Percentiles rank a stretch among this genome's conserved stretches.
Evolutionary conservation across 2,113 vertebrate species (phyloP).

Genomic region (Pseudorhombus dupliciocellatus): DNA sequence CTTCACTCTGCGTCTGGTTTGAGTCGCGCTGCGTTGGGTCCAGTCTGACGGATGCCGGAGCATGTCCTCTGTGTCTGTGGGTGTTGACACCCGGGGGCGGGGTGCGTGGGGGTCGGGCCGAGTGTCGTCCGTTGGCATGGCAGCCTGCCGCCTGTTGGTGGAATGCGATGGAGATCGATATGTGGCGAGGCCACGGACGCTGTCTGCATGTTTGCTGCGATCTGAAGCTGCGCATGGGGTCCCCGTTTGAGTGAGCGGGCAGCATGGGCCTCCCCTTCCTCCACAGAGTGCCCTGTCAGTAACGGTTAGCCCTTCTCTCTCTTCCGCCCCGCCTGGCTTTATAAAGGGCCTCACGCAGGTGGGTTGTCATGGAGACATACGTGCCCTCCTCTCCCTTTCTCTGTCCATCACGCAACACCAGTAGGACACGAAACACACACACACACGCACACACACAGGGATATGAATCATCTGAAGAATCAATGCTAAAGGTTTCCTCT

Average conservation of each 20-base stretch:
- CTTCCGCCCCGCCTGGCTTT: conserved; percentile 78
- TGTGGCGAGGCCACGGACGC: conserved; percentile 58
- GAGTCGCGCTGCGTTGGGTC: conserved; percentile 66
- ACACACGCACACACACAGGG: conserved; percentile 3
- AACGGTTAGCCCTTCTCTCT: conserved; percentile 85
- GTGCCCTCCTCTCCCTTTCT: conserved; percentile 62
- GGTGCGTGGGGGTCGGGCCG: conserved; percentile 19
- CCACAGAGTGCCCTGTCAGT: conserved; percentile 74
- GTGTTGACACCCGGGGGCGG: conserved; percentile 55
- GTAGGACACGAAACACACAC: conserved; percentile 41
- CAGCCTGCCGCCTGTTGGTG: conserved; percentile 70
- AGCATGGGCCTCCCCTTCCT: conserved; percentile 78
- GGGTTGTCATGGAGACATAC: conserved; percentile 79
- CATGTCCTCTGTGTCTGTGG: conserved; percentile 76
- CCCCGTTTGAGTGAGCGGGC: conserved; percentile 67
- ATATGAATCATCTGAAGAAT: conserved; percentile 3
- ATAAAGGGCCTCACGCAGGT: conserved; percentile 84
- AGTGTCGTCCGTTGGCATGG: conserved; percentile 79
- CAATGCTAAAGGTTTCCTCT: conserved; percentile 9
- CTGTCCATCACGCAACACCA: conserved; percentile 53
- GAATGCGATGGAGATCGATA: conserved; percentile 38
- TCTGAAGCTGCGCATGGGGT: conserved; percentile 73
- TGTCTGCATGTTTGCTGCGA: conserved; percentile 75
- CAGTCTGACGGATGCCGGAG: conserved; percentile 74
- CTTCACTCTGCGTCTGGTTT: conserved; percentile 70